A percentile compares a stretch with the other conserved stretches of the same genome.
These are phyloP conservation scores for Leucophenga varia DNA, from an alignment of 1,140 invertebrate genomes.

Conservation along the genomic window DNA sequence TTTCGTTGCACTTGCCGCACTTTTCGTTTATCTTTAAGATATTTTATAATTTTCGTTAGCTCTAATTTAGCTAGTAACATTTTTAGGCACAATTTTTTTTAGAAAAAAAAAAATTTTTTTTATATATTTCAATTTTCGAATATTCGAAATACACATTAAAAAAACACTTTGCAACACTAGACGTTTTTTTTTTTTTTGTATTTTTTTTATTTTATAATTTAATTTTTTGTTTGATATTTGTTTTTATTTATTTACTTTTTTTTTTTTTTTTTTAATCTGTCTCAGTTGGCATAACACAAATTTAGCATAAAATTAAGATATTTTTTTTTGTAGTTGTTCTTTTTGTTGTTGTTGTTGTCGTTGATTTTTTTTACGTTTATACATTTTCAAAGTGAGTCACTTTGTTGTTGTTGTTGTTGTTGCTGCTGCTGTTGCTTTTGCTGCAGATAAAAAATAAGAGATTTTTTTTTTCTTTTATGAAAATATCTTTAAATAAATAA, in stretches of 20 bases:
- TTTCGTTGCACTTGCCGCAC: conserved; percentile 42
- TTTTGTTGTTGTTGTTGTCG: conserved; percentile 20
- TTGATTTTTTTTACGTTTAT: conserved; percentile 8
- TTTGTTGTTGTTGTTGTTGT: conserved; percentile 18
- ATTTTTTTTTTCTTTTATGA: too few species aligned
- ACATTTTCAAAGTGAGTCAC: background rate
- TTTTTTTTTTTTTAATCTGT: conserved; percentile 3
- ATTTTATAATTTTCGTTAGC: conserved; percentile 48
- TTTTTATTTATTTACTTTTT: conserved; percentile 2
- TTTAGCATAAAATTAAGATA: conserved; percentile 4
- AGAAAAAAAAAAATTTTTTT: conserved; percentile 6
- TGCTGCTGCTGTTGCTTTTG: conserved; percentile 22
- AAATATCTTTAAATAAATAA: conserved; percentile 28
- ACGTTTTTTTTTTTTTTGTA: conserved; percentile 4
- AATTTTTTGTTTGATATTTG: background rate
- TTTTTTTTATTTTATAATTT: background rate
- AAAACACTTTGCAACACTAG: conserved; percentile 30
- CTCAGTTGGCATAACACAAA: conserved; percentile 6
- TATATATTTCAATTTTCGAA: conserved; percentile 27
- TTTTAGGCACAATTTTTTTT: conserved; percentile 34
- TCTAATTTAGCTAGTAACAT: conserved; percentile 27
- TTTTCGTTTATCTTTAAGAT: conserved; percentile 53
- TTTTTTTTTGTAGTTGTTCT: conserved; percentile 15
- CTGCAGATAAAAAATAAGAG: conserved; percentile 19
- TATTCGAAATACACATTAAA: conserved; percentile 37